A percentile compares a stretch with the other conserved stretches of the same genome.
These are phyloP conservation scores for Sarcophaga carnaria DNA, from an alignment of 2,888 invertebrate species.

Conservation along the genomic window DNA sequence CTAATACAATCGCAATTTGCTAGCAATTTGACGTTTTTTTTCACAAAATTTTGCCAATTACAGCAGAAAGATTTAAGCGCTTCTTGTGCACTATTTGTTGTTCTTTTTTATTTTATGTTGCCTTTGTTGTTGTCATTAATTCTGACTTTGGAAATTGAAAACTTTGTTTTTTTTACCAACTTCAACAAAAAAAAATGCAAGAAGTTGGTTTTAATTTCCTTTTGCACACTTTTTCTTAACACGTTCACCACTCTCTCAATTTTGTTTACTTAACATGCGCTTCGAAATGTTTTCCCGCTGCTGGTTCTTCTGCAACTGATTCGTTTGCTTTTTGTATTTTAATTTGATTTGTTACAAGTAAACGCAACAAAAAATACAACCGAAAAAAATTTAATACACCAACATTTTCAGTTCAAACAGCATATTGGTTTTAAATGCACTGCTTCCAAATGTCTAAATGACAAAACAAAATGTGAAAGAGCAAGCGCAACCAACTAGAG, in stretches of 20 bases:
- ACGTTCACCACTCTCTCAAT: background rate
- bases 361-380: conserved; percentile 8
- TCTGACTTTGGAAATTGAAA: background rate
- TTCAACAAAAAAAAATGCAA: conserved; percentile 2
- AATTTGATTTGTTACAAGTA: conserved; percentile 60
- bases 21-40: background rate
- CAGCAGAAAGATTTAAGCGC: conserved; percentile 5
- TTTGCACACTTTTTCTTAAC: conserved; percentile 30
- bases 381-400: conserved; percentile 26
- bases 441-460: conserved; percentile 27
- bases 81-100: conserved; percentile 7
- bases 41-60: conserved; percentile 5
- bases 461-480: conserved; percentile 22
- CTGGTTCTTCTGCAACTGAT: conserved; percentile 60
- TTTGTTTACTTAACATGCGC: conserved; percentile 14
- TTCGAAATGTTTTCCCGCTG: conserved; percentile 45
- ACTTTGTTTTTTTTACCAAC: conserved; percentile 6
- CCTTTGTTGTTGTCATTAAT: background rate
- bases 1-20: background rate
- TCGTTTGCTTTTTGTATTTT: conserved; percentile 59
- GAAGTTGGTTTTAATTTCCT: conserved; percentile 22
- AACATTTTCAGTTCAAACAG: conserved; percentile 12
- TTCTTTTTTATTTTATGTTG: background rate
- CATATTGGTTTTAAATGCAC: conserved; percentile 16
- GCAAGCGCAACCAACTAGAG: conserved; percentile 55